Evolutionary conservation across 2,888 invertebrate species (phyloP).

Genomic region (Dromius quadrimaculatus): DNA sequence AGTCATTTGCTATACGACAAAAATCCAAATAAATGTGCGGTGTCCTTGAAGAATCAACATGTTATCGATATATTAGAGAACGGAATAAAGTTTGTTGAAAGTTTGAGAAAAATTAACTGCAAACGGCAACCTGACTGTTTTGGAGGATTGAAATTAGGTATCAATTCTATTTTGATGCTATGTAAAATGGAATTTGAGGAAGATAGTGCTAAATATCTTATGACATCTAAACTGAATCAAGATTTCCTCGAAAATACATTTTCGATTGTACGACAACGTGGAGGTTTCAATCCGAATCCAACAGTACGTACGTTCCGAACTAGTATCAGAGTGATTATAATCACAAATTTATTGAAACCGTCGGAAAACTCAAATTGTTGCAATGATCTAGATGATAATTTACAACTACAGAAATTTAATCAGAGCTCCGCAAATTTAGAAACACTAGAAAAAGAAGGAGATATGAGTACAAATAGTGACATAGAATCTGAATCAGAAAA

Average conservation of each 20-base stretch:
- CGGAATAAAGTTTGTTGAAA: not conserved
- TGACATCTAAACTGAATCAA: conserved; percentile 1
- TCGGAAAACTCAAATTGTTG: not conserved
- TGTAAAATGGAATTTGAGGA: conserved; percentile 1
- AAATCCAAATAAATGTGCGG: conserved; percentile 9
- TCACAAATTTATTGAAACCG: conserved; percentile 4
- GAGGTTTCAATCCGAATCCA: conserved; percentile 2
- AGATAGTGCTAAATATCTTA: not conserved
- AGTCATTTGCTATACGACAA: not conserved
- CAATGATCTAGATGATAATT: conserved; percentile 2
- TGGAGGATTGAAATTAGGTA: not conserved
- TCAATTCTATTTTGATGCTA: not conserved
- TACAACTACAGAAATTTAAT: too few species aligned
- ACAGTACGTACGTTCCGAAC: not conserved
- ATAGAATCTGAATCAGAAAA: too few species aligned
- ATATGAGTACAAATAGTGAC: too few species aligned
- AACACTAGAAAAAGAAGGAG: too few species aligned
- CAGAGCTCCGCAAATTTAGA: too few species aligned
- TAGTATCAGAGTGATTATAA: not conserved
- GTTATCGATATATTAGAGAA: not conserved
- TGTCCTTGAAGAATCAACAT: not conserved
- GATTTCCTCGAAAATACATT: conserved; percentile 10
- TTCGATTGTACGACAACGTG: conserved; percentile 2
- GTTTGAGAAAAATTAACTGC: not conserved
- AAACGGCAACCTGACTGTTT: conserved; percentile 13